Conservation (phyloP, 2,797 vertebrate genomes). For the Dendrocincla tyrannina region DNA sequence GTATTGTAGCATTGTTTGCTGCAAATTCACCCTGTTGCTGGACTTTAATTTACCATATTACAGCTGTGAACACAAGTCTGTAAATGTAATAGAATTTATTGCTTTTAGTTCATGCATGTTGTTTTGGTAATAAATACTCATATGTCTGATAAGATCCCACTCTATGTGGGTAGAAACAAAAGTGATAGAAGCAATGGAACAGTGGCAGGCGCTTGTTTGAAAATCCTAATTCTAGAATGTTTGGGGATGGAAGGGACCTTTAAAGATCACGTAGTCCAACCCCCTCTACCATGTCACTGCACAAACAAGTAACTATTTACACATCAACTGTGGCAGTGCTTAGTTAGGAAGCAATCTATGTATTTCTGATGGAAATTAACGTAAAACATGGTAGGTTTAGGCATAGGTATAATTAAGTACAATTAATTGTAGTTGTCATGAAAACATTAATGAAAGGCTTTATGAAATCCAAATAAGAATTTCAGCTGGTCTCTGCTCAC, state of each 20-base stretch:
- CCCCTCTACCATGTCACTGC: neutral
- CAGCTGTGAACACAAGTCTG: neutral
- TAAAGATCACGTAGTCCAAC: neutral
- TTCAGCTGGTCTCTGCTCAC: neutral
- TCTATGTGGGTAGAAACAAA: neutral
- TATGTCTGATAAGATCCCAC: neutral
- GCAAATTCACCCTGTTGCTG: neutral
- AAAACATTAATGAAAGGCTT: neutral
- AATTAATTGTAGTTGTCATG: neutral
- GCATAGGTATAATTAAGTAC: neutral
- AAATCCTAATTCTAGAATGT: neutral
- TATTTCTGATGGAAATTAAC: neutral
- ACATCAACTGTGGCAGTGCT: neutral
- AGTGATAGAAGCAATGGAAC: neutral
- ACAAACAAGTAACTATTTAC: neutral
- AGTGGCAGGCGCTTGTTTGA: neutral
- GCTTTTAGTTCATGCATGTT: neutral
- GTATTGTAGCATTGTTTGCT: neutral
- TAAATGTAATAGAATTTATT: neutral
- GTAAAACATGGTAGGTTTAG: neutral
- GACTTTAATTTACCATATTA: neutral
- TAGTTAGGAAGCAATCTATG: neutral
- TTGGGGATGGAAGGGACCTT: neutral
- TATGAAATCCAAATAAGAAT: neutral
- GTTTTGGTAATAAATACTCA: neutral